Conservation (phyloP, 2,888 invertebrate genomes). For the Hoplodrina ambigua region DNA sequence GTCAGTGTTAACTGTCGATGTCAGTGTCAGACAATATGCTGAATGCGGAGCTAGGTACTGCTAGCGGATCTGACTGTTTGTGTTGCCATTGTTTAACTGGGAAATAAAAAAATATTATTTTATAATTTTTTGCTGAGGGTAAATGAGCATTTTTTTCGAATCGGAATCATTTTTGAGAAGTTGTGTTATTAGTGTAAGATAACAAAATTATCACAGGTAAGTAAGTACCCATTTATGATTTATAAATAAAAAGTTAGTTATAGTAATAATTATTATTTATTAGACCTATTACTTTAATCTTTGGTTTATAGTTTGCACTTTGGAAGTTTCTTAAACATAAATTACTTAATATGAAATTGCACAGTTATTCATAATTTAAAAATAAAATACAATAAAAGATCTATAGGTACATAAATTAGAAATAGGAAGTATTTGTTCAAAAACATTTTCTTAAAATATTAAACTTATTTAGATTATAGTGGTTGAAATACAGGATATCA, state of each 20-base stretch:
- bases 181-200: too few species aligned
- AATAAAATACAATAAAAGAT: constrained; percentile 8
- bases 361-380: constrained; percentile 16
- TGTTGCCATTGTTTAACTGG: too few species aligned
- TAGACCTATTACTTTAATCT: constrained; percentile 24
- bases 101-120: too few species aligned
- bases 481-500: constrained; percentile 32
- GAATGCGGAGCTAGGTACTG: too few species aligned
- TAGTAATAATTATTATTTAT: constrained; percentile 1
- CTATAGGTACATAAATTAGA: background rate
- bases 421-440: background rate
- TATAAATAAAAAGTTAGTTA: constrained; percentile 13
- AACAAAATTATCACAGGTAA: too few species aligned
- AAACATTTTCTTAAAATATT: constrained; percentile 7
- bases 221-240: too few species aligned
- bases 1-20: too few species aligned
- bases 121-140: too few species aligned
- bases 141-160: too few species aligned
- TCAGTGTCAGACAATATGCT: too few species aligned
- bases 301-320: constrained; percentile 51
- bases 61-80: too few species aligned
- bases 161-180: too few species aligned
- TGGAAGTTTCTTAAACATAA: constrained; percentile 22
- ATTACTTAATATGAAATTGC: constrained; percentile 25
- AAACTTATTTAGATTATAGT: background rate